These are phyloP conservation scores for Volucella zonaria DNA, from an alignment of 2,888 invertebrate genomes.

Conservation along the genomic window DNA sequence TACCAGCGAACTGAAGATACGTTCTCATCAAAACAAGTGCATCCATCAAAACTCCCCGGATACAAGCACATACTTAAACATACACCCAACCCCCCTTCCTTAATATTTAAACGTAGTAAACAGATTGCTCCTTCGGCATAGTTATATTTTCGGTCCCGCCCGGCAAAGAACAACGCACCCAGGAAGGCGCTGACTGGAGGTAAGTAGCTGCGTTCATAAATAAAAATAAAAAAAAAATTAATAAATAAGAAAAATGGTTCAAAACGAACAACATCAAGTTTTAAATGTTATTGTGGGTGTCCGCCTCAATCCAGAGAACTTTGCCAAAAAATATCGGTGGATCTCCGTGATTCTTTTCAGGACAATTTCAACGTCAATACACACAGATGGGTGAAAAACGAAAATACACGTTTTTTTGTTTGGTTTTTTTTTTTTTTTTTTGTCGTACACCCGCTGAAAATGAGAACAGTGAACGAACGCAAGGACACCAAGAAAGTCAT, in stretches of 20 bases:
- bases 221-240: too few species aligned
- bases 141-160: neutral
- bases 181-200: too few species aligned
- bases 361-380: neutral
- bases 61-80: neutral
- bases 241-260: neutral
- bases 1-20: constrained; percentile 29
- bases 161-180: too few species aligned
- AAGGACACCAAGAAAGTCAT: constrained; percentile 48
- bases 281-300: constrained; percentile 25
- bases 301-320: neutral
- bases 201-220: too few species aligned
- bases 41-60: constrained; percentile 40
- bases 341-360: neutral
- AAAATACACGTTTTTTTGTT: neutral
- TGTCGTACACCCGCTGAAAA: neutral
- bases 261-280: constrained; percentile 5
- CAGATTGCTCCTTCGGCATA: constrained; percentile 13
- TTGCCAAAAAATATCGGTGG: neutral
- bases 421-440: too few species aligned
- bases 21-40: constrained; percentile 66
- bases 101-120: constrained; percentile 19
- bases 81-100: neutral
- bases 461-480: neutral
- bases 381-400: neutral